Base-by-base conservation (phyloP, 2,113 vertebrate genomes). In the Macquaria ambigua region DNA sequence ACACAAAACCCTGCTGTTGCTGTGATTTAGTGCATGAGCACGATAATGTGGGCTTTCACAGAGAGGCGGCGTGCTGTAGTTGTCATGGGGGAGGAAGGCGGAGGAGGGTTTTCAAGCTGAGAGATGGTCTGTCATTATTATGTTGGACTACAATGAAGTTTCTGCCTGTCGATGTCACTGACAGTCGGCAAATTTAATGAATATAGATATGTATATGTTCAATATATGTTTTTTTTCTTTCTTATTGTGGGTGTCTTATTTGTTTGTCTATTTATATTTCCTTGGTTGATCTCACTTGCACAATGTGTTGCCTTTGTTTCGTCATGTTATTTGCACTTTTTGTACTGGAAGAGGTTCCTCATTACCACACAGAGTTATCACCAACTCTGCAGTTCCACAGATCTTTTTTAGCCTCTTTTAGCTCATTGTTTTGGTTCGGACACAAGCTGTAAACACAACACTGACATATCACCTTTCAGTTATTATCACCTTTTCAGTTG, bases 91-190 rank as follows among this genome's bases (percentile, higher is more conserved):
- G 85, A 77, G 66, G 79, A 73, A 34, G 34, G 67, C n/a, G 73
- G 73, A 83, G 79, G 82, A 70, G 69, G 77, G 43, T 10, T 39
- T 39, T 84, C 67, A 73, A 59, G 79, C 83, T 56, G 73, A 81
- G 68, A 21, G 23, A 21, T 37, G 53, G 15, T 56, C 72, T 73
- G 66, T 77, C 70, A 41, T 34, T 34, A 11, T 11, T 34, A 21
- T 62, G 31, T 61, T 63, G 15, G 4, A 71, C 56, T 20, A 50
- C 25, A 48, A 62, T 3, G 6, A 64, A 68, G 28, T 41, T 83
- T 58, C 63, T 25, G 69, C 12, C 5, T 74, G 10, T 39, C 0
- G 10, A 43, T 46, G 10, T 46, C n/a, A 67, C n/a, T 53, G 5
- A 41, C 21, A 58, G 12, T 3, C 9, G 14, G 37, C 11, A 23